A percentile compares a stretch with the other conserved stretches of the same genome.
Conservation (phyloP, 2,888 invertebrate genomes). For the Diplolepis rosae region DNA sequence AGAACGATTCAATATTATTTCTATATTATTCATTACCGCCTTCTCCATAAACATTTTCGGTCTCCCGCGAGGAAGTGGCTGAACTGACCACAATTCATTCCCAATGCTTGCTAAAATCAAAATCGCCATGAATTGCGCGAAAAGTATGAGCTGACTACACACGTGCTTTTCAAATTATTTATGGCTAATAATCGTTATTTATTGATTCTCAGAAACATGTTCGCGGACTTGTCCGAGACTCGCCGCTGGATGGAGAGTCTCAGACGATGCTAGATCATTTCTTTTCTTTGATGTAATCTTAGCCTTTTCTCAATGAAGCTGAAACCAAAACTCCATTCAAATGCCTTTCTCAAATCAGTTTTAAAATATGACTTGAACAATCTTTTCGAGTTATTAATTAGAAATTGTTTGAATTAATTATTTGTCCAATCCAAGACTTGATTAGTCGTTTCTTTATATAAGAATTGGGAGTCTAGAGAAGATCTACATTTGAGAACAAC, state of each 20-base stretch:
- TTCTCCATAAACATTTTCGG: slow-evolving; percentile 23
- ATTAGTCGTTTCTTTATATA: not conserved
- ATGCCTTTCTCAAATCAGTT: not conserved
- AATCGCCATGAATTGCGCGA: slow-evolving; percentile 29
- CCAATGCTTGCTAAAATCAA: slow-evolving; percentile 22
- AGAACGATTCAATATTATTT: slow-evolving; percentile 64
- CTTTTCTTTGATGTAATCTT: slow-evolving; percentile 27
- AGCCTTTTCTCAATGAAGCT: slow-evolving; percentile 17
- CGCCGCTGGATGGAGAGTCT: not conserved
- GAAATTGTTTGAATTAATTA: not conserved
- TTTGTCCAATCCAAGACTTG: no score
- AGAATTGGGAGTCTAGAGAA: slow-evolving; percentile 4
- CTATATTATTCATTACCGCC: slow-evolving; percentile 52
- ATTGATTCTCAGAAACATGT: slow-evolving; percentile 30
- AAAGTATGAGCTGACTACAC: slow-evolving; percentile 24
- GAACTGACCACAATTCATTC: slow-evolving; percentile 28
- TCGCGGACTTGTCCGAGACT: slow-evolving; percentile 24
- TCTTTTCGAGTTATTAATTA: no score
- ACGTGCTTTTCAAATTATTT: slow-evolving; percentile 23
- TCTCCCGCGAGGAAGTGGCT: slow-evolving; percentile 30
- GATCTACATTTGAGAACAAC: slow-evolving; percentile 52
- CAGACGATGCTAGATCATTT: slow-evolving; percentile 26
- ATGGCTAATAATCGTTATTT: slow-evolving; percentile 31
- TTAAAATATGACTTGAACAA: not conserved
- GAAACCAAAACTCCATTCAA: not conserved